Conservation (phyloP, 2,113 vertebrate species). For the Melospiza georgiana region DNA sequence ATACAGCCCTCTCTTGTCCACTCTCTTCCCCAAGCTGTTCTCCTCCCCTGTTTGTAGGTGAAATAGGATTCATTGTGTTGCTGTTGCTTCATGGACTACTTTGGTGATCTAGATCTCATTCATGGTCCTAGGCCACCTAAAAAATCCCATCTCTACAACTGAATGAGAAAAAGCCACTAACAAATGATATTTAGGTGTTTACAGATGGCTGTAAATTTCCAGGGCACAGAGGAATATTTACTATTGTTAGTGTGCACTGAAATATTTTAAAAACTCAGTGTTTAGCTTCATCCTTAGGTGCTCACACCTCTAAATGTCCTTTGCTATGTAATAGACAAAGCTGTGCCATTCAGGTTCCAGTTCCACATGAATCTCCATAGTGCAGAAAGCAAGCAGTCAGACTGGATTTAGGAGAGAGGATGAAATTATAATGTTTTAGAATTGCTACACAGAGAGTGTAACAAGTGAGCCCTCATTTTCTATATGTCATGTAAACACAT, state of each 20-base stretch:
- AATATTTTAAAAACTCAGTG: background rate
- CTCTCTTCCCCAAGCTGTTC: background rate
- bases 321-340: background rate
- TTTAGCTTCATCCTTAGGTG: background rate
- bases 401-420: background rate
- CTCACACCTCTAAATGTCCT: too few relatives aligned
- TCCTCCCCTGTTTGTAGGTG: background rate
- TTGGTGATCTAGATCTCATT: background rate
- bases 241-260: background rate
- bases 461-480: background rate
- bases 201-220: background rate
- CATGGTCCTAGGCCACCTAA: accelerated
- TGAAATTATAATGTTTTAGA: background rate
- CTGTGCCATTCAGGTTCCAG: too few relatives aligned
- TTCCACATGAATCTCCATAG: background rate
- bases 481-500: background rate
- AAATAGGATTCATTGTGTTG: background rate
- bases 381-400: background rate
- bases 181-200: background rate
- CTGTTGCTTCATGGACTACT: background rate
- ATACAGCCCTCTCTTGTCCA: background rate
- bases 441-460: background rate
- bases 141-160: background rate
- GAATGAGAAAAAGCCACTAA: background rate
- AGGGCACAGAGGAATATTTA: background rate